These are phyloP conservation scores for Falco concolor DNA, from an alignment of 2,797 vertebrate species.

Conservation along the genomic window DNA sequence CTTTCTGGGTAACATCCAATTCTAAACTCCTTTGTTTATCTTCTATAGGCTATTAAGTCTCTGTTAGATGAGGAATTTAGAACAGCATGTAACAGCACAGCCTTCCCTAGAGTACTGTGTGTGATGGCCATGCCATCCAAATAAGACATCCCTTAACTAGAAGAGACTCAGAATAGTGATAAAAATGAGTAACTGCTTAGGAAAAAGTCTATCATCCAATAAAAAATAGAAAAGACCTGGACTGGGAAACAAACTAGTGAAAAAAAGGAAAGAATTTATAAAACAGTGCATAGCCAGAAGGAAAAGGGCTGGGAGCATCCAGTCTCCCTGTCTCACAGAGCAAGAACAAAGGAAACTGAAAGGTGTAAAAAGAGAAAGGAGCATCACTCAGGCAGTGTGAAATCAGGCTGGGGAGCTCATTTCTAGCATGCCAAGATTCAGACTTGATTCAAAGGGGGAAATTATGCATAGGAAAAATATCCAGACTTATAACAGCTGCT, in stretches of 20 bases:
- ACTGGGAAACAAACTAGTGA: background rate
- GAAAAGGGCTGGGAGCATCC: background rate
- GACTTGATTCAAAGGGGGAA: background rate
- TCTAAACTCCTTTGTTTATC: conserved; percentile 20
- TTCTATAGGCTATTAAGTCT: background rate
- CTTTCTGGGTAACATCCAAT: conserved; percentile 29
- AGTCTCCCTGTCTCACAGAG: background rate
- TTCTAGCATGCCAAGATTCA: background rate
- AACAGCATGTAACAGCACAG: background rate
- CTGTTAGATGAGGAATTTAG: background rate
- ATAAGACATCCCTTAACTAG: background rate
- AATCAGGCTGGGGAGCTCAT: background rate
- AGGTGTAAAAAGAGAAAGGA: background rate
- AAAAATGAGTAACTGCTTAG: background rate
- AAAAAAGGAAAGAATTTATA: background rate
- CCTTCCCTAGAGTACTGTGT: background rate
- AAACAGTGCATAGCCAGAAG: background rate
- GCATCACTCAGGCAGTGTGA: background rate
- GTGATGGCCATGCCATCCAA: background rate
- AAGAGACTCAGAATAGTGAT: background rate
- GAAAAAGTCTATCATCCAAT: background rate
- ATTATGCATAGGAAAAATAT: background rate
- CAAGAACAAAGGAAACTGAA: background rate
- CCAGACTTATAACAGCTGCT: background rate
- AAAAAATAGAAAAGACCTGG: background rate